Conservation (phyloP, 2,888 invertebrate species). For the Leptura quadrifasciata region DNA sequence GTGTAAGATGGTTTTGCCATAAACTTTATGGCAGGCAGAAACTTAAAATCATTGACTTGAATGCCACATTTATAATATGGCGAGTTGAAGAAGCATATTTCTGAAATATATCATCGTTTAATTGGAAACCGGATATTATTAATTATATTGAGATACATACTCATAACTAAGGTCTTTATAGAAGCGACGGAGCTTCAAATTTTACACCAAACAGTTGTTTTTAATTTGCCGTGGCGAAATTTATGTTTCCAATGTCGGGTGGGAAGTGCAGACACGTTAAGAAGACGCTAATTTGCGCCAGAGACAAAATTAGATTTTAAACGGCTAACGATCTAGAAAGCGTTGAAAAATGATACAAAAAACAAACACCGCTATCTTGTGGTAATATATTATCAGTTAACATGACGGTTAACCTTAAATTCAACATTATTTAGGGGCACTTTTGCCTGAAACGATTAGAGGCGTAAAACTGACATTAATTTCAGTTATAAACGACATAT, state of each 20-base stretch:
- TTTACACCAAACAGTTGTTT: conserved; percentile 72
- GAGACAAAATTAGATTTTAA: conserved; percentile 74
- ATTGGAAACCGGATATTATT: conserved; percentile 60
- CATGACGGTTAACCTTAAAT: conserved; percentile 62
- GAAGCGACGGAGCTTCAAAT: conserved; percentile 63
- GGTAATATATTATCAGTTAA: conserved; percentile 66
- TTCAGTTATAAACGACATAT: conserved; percentile 69
- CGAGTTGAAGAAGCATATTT: not conserved
- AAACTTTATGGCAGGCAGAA: too few relatives aligned
- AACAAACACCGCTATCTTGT: conserved; percentile 62
- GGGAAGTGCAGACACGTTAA: conserved; percentile 71
- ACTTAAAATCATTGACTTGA: not conserved
- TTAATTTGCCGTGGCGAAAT: conserved; percentile 74
- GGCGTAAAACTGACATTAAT: conserved; percentile 71
- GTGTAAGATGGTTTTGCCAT: too few relatives aligned
- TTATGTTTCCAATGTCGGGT: conserved; percentile 68
- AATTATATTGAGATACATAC: conserved; percentile 56
- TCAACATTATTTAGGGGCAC: conserved; percentile 57
- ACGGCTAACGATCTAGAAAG: conserved; percentile 72
- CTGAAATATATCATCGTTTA: conserved; percentile 39
- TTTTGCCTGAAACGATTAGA: conserved; percentile 66
- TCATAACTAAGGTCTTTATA: conserved; percentile 39
- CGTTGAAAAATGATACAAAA: conserved; percentile 72
- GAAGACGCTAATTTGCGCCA: conserved; percentile 73
- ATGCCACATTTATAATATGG: not conserved